These are phyloP conservation scores for Naso thynnoides DNA, from an alignment of 2,797 vertebrate genomes.

Conservation along the genomic window DNA sequence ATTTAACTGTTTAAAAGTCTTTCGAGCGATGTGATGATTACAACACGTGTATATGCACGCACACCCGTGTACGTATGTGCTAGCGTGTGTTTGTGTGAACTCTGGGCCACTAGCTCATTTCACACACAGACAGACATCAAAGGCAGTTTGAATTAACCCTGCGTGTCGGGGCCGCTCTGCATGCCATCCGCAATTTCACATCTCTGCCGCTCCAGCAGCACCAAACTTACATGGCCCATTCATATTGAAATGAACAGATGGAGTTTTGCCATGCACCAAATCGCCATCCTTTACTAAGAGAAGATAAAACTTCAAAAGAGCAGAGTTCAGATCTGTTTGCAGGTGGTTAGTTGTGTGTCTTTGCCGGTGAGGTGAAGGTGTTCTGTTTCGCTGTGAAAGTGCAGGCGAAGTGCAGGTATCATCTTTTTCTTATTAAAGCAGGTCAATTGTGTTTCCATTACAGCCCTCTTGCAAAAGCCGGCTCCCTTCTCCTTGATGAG, in stretches of 20 bases:
- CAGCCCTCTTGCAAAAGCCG: constrained; percentile 55
- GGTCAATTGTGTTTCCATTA: constrained; percentile 75
- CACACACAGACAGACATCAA: constrained; percentile 86
- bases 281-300: constrained; percentile 70
- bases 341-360: constrained; percentile 43
- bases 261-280: constrained; percentile 70
- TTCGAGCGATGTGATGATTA: constrained; percentile 25
- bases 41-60: constrained; percentile 8
- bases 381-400: constrained; percentile 70
- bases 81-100: constrained; percentile 65
- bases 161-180: constrained; percentile 76
- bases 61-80: constrained; percentile 22
- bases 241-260: constrained; percentile 86
- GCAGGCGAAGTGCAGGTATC: constrained; percentile 61
- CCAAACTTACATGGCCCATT: constrained; percentile 79
- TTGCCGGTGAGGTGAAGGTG: constrained; percentile 53
- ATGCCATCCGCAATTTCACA: constrained; percentile 83
- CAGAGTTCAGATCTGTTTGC: constrained; percentile 62
- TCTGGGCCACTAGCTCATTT: constrained; percentile 85
- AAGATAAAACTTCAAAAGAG: constrained; percentile 86
- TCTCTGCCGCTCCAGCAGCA: constrained; percentile 74
- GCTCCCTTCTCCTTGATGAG: constrained; percentile 70
- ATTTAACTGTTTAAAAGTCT: neutral
- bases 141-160: constrained; percentile 85
- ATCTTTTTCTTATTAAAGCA: constrained; percentile 73